phyloP scores from a whole-genome alignment of 1,140 invertebrate genomes.

The Armadillidium nasatum region DNA sequence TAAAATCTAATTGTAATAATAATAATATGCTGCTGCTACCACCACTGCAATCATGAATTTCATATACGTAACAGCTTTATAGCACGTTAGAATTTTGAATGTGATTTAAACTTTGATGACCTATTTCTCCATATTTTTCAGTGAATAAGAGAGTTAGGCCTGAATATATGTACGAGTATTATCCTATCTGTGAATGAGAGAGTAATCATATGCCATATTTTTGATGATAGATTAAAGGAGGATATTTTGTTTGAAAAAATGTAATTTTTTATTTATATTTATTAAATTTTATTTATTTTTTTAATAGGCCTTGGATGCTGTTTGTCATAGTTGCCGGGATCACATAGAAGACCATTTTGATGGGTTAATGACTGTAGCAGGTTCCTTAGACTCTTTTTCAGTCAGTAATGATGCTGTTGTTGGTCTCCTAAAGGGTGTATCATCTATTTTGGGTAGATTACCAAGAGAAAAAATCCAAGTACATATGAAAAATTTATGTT shows the following conservation, averaged over 20 bases:
- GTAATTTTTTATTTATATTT: background rate
- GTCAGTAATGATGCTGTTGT: slow-evolving; percentile 76
- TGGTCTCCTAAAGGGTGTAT: slow-evolving; percentile 71
- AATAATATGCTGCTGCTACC: no score
- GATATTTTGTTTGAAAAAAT: background rate
- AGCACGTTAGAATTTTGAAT: no score
- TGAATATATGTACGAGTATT: no score
- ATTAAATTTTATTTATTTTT: background rate
- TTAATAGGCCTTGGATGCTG: slow-evolving; percentile 43
- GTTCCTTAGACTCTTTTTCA: slow-evolving; percentile 69
- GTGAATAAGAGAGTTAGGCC: no score
- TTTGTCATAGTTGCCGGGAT: slow-evolving; percentile 69
- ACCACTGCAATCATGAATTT: no score
- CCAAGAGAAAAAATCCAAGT: slow-evolving; percentile 60
- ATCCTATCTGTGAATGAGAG: no score
- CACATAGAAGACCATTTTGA: slow-evolving; percentile 76
- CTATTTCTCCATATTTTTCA: no score
- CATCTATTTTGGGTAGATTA: slow-evolving; percentile 57
- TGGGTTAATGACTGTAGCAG: slow-evolving; percentile 73
- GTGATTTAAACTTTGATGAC: no score
- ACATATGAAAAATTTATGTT: slow-evolving; percentile 72
- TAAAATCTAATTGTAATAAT: no score
- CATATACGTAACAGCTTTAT: no score
- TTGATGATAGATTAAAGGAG: background rate
- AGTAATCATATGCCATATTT: no score